Evolutionary conservation across 2,113 vertebrate species (phyloP).

Genomic region (Ornithorhynchus anatinus): DNA sequence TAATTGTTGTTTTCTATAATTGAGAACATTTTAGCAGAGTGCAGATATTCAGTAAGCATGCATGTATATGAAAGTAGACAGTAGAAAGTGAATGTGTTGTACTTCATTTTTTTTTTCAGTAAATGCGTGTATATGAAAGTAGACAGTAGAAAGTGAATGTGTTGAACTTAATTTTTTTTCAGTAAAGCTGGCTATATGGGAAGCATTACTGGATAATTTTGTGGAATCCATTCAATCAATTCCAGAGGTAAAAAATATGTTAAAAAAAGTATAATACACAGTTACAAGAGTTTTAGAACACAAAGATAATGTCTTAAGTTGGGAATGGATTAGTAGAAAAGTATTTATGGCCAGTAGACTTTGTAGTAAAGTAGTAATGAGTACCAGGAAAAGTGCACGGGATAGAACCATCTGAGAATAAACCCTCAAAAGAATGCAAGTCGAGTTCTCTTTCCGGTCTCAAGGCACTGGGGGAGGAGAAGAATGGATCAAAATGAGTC

Average conservation of each 20-base stretch:
- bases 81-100: too few species aligned
- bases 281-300: not conserved
- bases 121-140: too few species aligned
- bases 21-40: too few species aligned
- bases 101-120: slow-evolving; percentile 76
- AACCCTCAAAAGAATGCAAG: too few species aligned
- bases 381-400: not conserved
- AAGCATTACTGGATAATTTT: slow-evolving; percentile 92
- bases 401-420: not conserved
- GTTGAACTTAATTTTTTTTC: slow-evolving; percentile 45
- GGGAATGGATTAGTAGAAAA: not conserved
- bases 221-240: slow-evolving; percentile 97
- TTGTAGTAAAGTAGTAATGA: not conserved
- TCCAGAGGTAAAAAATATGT: slow-evolving; percentile 86
- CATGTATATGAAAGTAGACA: too few species aligned
- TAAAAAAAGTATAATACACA: too few species aligned
- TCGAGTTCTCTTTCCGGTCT: too few species aligned
- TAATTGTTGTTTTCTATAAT: too few species aligned
- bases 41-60: too few species aligned
- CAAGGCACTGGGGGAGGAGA: too few species aligned
- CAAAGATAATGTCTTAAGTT: not conserved
- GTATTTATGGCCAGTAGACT: not conserved
- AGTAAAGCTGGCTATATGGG: slow-evolving; percentile 99
- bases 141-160: too few species aligned
- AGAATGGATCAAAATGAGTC: not conserved